Percentiles rank a stretch among this genome's conserved stretches.
These are phyloP conservation scores for Zaprionus obscuricornis DNA, from an alignment of 2,888 invertebrate species.

Conservation along the genomic window DNA sequence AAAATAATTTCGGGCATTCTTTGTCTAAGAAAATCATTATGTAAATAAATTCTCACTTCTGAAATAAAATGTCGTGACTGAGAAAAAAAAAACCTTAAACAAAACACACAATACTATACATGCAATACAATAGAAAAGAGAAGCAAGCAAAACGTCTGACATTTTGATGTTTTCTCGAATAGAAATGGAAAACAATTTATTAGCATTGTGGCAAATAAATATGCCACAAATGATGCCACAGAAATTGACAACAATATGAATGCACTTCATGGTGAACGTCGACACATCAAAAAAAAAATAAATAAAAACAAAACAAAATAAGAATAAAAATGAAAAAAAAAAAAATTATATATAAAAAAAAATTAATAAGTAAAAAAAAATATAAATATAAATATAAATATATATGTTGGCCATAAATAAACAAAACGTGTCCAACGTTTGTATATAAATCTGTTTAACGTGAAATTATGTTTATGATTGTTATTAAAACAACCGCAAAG, in stretches of 20 bases:
- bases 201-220: slow-evolving; percentile 70
- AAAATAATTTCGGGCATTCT: slow-evolving; percentile 73
- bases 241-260: slow-evolving; percentile 46
- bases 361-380: background rate
- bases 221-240: slow-evolving; percentile 68
- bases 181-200: slow-evolving; percentile 53
- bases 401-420: slow-evolving; percentile 43
- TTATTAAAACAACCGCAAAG: slow-evolving; percentile 72
- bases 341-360: slow-evolving; percentile 3
- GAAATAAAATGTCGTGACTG: slow-evolving; percentile 70
- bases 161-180: too few relatives aligned
- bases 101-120: slow-evolving; percentile 14
- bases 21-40: slow-evolving; percentile 73
- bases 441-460: slow-evolving; percentile 63
- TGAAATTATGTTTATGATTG: slow-evolving; percentile 77
- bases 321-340: slow-evolving; percentile 1
- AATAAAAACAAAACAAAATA: slow-evolving; percentile 13
- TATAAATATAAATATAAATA: background rate
- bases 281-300: slow-evolving; percentile 8
- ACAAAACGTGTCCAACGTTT: slow-evolving; percentile 20
- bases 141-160: too few relatives aligned
- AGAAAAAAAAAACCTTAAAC: slow-evolving; percentile 34
- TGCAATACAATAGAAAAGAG: background rate
- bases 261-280: too few relatives aligned
- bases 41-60: slow-evolving; percentile 74